Percentiles rank a stretch among this genome's conserved stretches.
Evolutionary conservation across 2,113 vertebrate genomes (phyloP).

Genomic region (Amphilophus citrinellus): DNA sequence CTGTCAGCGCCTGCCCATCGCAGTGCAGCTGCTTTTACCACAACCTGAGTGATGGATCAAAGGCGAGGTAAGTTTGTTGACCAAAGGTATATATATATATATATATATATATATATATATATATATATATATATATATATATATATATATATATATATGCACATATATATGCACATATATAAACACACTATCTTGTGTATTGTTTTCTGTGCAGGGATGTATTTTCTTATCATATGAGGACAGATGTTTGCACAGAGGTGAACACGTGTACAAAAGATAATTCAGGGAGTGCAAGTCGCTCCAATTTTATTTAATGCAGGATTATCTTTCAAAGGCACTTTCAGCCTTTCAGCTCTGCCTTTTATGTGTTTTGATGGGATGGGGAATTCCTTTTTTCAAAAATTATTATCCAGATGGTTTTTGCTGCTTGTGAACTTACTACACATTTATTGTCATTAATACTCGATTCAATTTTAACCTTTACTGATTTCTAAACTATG

Average conservation of each 20-base stretch:
- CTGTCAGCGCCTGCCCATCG: slow-evolving; percentile 85
- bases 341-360: slow-evolving; percentile 66
- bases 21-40: slow-evolving; percentile 96
- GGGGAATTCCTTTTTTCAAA: background rate
- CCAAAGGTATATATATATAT: too few species aligned
- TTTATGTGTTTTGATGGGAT: slow-evolving; percentile 57
- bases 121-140: too few species aligned
- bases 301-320: slow-evolving; percentile 81
- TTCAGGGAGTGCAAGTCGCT: slow-evolving; percentile 69
- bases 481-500: background rate
- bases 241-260: slow-evolving; percentile 55
- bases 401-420: slow-evolving; percentile 7
- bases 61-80: slow-evolving; percentile 86
- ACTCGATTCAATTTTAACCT: background rate
- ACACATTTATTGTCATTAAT: background rate
- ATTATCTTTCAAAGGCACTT: slow-evolving; percentile 84
- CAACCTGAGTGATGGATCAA: slow-evolving; percentile 88
- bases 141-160: too few species aligned
- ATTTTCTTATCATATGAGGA: slow-evolving; percentile 9
- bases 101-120: too few species aligned
- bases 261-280: slow-evolving; percentile 59
- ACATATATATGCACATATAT: background rate
- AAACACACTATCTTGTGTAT: background rate
- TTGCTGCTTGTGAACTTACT: background rate
- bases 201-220: slow-evolving; percentile 1